A percentile compares a stretch with the other conserved stretches of the same genome.
These are phyloP conservation scores for Caradrina kadenii DNA, from an alignment of 2,888 invertebrate genomes.

Conservation along the genomic window DNA sequence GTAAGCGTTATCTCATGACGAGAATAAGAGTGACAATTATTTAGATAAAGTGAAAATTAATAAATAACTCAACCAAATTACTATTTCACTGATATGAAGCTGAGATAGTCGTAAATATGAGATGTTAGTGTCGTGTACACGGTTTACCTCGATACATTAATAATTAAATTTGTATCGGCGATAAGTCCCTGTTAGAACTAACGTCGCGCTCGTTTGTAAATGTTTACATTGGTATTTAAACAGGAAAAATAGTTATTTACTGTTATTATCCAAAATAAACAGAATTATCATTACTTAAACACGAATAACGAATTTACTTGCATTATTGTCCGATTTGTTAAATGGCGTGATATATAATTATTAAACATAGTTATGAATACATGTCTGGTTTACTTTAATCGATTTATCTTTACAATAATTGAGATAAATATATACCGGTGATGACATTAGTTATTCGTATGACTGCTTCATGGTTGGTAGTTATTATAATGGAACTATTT, in stretches of 20 bases:
- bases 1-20: conserved; percentile 67
- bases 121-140: conserved; percentile 44
- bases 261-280: conserved; percentile 19
- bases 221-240: conserved; percentile 18
- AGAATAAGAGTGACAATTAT: conserved; percentile 70
- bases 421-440: conserved; percentile 31
- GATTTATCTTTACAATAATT: conserved; percentile 40
- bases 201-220: conserved; percentile 14
- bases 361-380: conserved; percentile 20
- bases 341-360: conserved; percentile 9
- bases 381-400: conserved; percentile 40
- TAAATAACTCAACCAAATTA: conserved; percentile 71
- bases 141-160: conserved; percentile 17
- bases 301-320: conserved; percentile 14
- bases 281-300: conserved; percentile 16
- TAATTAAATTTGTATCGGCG: conserved; percentile 18
- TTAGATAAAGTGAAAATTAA: conserved; percentile 67
- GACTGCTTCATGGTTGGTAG: conserved; percentile 33
- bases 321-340: conserved; percentile 21
- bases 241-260: conserved; percentile 32
- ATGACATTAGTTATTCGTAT: conserved; percentile 46
- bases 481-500: conserved; percentile 35
- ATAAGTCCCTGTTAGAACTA: conserved; percentile 23
- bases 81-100: conserved; percentile 52
- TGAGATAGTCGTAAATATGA: conserved; percentile 60